Conservation (phyloP, 2,797 vertebrate genomes). For the Mastacembelus armatus region DNA sequence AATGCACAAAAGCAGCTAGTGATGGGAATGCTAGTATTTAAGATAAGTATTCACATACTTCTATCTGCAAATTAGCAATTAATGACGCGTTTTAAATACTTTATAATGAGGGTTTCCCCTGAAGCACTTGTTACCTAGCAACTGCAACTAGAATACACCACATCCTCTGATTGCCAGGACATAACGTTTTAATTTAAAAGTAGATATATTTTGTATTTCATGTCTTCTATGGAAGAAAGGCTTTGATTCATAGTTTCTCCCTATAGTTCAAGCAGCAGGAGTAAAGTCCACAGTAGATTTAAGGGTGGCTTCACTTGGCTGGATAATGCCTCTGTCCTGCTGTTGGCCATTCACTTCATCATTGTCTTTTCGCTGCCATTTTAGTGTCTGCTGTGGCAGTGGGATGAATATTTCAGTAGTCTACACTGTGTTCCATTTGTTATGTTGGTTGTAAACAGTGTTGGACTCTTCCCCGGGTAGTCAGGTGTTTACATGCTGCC, state of each 20-base stretch:
- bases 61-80: conserved; percentile 73
- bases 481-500: conserved; percentile 53
- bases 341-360: conserved; percentile 60
- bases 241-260: conserved; percentile 7
- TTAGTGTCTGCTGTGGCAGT: conserved; percentile 42
- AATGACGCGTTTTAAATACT: conserved; percentile 82
- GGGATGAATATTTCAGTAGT: conserved; percentile 71
- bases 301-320: conserved; percentile 44
- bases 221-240: conserved; percentile 13
- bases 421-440: conserved; percentile 59
- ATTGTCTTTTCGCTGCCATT: conserved; percentile 59
- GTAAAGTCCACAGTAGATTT: conserved; percentile 35
- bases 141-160: conserved; percentile 77
- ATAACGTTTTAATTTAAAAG: conserved; percentile 69
- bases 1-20: conserved; percentile 9
- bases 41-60: conserved; percentile 48
- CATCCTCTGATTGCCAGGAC: conserved; percentile 59
- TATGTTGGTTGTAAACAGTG: conserved; percentile 62
- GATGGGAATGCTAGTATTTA: conserved; percentile 26
- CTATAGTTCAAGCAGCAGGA: conserved; percentile 14
- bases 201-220: conserved; percentile 36
- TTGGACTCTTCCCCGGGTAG: conserved; percentile 59
- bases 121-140: conserved; percentile 87
- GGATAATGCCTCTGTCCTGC: conserved; percentile 42
- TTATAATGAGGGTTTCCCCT: conserved; percentile 82